Evolutionary conservation across 2,797 vertebrate species (phyloP), one percentile per base, ranked within the genome.

Genomic region (Micropoecilia bifurca): DNA sequence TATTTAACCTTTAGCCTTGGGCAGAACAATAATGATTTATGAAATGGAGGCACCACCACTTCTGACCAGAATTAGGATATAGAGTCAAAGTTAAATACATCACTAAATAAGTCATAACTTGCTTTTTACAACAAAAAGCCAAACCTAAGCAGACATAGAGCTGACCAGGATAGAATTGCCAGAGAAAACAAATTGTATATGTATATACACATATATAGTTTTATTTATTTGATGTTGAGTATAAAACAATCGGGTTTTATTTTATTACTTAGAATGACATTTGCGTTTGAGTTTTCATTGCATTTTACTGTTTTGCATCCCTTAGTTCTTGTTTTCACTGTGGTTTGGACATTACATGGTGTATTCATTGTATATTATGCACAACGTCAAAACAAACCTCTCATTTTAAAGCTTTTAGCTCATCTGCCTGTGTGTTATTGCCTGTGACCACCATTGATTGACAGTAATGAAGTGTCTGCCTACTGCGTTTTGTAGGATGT

Each of bases 191-290:
- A 59, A 16, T 5, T 30, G 5, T n/a, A 25, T 12, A n/a, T 57
- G 28, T 61, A 50, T 22, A 22, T 22, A 22, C 20, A 8, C 20
- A 50, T 22, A 48, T 50, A 22, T 48, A 48, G 47, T 20, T 48
- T 6, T 9, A 25, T 25, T 53, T 22, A 20, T 53, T 25, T 53
- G 48, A 25, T 53, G 46, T 53, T 53, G 20, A 7, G 20, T 53
- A 9, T 25, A 53, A 25, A 20, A 53, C 22, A 3, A 53, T 25
- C 48, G 9, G 3, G 2, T 69, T 88, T 83, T 73, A 79, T 89
- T n/a, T 88, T 72, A 33, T 85, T 53, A 74, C 74, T 82, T 88
- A 72, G 16, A 85, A 83, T 33, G 46, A 3, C 72, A 16, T 69
- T 50, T 76, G 76, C 76, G 33, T 72, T 77, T 9, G 43, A 30